A percentile compares a stretch with the other conserved stretches of the same genome.
These are phyloP conservation scores for Chinchilla lanigera DNA, from an alignment of 2,113 vertebrate genomes.

Conservation along the genomic window DNA sequence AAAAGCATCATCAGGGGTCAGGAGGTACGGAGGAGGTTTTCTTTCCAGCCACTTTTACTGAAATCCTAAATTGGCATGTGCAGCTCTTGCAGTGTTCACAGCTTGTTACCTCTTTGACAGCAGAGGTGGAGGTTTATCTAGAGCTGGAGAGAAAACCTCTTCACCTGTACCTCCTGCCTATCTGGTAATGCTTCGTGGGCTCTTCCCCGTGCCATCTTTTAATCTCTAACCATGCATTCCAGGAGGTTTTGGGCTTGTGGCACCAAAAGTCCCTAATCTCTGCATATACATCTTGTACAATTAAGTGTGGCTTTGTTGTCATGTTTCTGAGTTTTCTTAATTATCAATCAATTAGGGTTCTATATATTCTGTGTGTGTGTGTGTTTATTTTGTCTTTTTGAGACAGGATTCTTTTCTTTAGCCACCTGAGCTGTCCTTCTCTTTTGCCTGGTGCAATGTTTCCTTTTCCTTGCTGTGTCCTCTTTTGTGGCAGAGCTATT, in stretches of 20 bases:
- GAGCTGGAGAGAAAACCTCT: background rate
- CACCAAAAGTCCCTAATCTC: background rate
- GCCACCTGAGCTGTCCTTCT: too few relatives aligned
- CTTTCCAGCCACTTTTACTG: background rate
- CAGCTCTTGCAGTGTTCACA: background rate
- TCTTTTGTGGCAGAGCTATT: too few relatives aligned
- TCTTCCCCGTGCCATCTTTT: background rate
- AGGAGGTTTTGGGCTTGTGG: background rate
- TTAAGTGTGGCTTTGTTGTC: background rate
- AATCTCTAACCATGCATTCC: background rate
- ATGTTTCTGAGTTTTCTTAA: background rate
- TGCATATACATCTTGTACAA: background rate
- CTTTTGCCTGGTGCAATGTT: too few relatives aligned
- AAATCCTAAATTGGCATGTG: background rate
- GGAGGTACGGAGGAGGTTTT: background rate
- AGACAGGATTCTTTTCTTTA: background rate
- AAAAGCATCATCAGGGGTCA: background rate
- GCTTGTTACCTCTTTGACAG: background rate
- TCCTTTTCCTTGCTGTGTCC: too few relatives aligned
- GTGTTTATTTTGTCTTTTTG: background rate
- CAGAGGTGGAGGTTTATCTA: background rate
- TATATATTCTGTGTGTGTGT: background rate
- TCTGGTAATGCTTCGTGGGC: background rate
- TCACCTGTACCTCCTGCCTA: background rate
- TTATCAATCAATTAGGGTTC: background rate